Conservation (phyloP, 2,888 invertebrate species). For the Sicus ferrugineus region DNA sequence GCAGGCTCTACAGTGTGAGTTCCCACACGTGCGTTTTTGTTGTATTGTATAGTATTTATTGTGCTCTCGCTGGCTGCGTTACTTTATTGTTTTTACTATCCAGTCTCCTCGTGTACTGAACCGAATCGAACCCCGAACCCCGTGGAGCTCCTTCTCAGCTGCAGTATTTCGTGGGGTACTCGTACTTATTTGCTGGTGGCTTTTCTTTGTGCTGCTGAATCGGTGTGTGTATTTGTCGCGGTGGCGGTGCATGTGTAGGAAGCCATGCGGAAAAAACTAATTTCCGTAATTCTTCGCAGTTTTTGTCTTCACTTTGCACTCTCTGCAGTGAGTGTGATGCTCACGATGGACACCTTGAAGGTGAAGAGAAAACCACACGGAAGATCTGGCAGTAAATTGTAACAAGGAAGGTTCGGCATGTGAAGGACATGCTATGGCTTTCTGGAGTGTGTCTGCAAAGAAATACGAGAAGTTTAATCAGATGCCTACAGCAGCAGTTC, state of each 20-base stretch:
- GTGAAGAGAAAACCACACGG: too few relatives aligned
- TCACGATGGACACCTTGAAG: background rate
- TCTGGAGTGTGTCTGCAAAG: too few relatives aligned
- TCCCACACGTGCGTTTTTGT: constrained; percentile 11
- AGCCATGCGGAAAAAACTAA: constrained; percentile 50
- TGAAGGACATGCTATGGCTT: too few relatives aligned
- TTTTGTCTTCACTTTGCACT: constrained; percentile 16
- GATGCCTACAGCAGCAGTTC: too few relatives aligned
- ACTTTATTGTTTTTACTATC: too few relatives aligned
- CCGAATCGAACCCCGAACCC: background rate
- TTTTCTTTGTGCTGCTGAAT: background rate
- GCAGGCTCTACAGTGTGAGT: constrained; percentile 32
- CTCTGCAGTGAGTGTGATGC: background rate
- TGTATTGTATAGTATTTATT: constrained; percentile 11
- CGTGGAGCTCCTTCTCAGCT: background rate
- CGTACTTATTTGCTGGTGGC: constrained; percentile 15
- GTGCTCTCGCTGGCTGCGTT: constrained; percentile 5
- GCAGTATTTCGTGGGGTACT: background rate
- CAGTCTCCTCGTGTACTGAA: background rate
- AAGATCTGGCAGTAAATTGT: background rate
- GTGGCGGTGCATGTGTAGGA: constrained; percentile 3
- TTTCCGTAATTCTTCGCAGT: constrained; percentile 46
- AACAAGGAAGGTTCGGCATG: too few relatives aligned
- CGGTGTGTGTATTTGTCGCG: constrained; percentile 22
- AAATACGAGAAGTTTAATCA: too few relatives aligned